A percentile compares a stretch with the other conserved stretches of the same genome.
phyloP scores from a whole-genome alignment of 92 coral and sea anemone genomes.

The Muricea muricata region DNA sequence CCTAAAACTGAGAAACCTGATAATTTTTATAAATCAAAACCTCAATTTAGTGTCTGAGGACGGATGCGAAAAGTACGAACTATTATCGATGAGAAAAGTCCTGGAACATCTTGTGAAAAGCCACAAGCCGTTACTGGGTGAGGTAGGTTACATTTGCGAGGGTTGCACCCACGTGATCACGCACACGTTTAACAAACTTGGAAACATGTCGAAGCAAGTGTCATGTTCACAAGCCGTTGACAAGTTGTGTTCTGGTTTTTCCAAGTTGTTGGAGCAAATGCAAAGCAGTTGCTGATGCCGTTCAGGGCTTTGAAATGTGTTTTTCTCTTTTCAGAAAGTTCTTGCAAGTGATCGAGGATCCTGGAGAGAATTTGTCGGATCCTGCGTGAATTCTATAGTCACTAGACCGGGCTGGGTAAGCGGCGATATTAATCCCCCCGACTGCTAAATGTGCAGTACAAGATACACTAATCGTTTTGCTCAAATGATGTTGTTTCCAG shows the following conservation, averaged over 20 bases:
- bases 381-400: slow-evolving; percentile 77
- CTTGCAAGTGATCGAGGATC: slow-evolving; percentile 40
- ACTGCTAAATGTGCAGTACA: too few species aligned
- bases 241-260: not conserved
- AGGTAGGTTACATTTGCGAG: slow-evolving; percentile 53
- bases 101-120: slow-evolving; percentile 71
- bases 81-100: slow-evolving; percentile 85
- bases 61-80: slow-evolving; percentile 71
- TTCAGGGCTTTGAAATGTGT: not conserved
- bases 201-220: too few species aligned
- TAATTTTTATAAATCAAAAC: too few species aligned
- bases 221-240: too few species aligned
- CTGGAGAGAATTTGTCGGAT: slow-evolving; percentile 65
- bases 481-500: slow-evolving; percentile 38
- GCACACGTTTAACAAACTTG: too few species aligned
- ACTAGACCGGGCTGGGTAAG: slow-evolving; percentile 86
- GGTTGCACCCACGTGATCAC: too few species aligned
- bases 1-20: too few species aligned
- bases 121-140: slow-evolving; percentile 63
- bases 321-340: not conserved
- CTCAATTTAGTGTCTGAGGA: slow-evolving; percentile 36
- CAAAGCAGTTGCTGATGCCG: too few species aligned
- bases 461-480: too few species aligned
- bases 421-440: too few species aligned
- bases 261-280: too few species aligned